Evolutionary conservation across 2,113 vertebrate species (phyloP).

Genomic region (Cyprinus carpio): DNA sequence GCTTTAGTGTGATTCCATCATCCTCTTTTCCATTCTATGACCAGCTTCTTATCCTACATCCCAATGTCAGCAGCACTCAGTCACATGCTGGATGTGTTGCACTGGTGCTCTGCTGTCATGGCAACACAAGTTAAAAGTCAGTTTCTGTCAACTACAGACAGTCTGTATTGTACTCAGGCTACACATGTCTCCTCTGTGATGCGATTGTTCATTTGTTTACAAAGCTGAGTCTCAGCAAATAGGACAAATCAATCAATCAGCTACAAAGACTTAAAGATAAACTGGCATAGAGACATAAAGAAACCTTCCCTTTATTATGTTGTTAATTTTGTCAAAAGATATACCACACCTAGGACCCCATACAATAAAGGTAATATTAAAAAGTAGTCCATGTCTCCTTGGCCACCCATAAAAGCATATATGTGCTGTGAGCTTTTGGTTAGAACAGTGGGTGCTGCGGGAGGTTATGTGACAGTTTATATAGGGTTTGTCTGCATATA

Average conservation of each 20-base stretch:
- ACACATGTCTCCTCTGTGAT: background rate
- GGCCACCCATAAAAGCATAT: constrained; percentile 64
- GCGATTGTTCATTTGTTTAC: background rate
- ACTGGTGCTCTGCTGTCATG: constrained; percentile 43
- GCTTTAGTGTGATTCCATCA: constrained; percentile 44
- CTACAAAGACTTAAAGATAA: background rate
- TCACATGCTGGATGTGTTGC: constrained; percentile 56
- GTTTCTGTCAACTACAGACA: background rate
- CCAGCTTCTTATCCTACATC: constrained; percentile 49
- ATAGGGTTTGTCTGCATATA: constrained; percentile 17
- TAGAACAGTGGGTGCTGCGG: constrained; percentile 49
- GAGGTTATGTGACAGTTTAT: constrained; percentile 24
- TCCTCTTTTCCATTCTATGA: constrained; percentile 36
- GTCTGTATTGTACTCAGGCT: too few relatives aligned
- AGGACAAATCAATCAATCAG: constrained; percentile 1
- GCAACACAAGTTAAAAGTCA: constrained; percentile 52
- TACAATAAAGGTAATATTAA: constrained; percentile 69
- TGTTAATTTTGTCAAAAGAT: constrained; percentile 61
- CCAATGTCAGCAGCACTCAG: constrained; percentile 54
- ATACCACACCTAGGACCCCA: constrained; percentile 57
- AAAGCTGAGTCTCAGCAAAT: constrained; percentile 51
- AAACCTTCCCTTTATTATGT: constrained; percentile 54
- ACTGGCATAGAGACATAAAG: constrained; percentile 32
- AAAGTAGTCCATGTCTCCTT: constrained; percentile 61
- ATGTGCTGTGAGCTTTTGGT: constrained; percentile 6